These are phyloP conservation scores for Polypedilum pembai DNA, from an alignment of 1,140 invertebrate species.

Conservation along the genomic window DNA sequence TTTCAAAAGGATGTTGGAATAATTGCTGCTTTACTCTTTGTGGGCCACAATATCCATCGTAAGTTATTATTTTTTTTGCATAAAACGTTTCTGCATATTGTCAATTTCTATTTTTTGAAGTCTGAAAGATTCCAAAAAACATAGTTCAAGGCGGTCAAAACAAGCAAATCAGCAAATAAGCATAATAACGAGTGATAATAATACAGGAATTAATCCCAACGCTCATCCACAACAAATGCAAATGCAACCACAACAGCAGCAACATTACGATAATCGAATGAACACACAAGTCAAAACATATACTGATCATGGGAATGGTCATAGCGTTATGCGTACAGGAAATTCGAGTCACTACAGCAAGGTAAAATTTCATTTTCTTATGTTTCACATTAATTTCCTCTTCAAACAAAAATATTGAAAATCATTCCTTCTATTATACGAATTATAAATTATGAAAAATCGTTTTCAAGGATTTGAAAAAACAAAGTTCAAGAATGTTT, in stretches of 20 bases:
- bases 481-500: neutral
- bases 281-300: conserved; percentile 89
- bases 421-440: neutral
- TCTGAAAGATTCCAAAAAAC: conserved; percentile 45
- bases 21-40: conserved; percentile 95
- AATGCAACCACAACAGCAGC: conserved; percentile 44
- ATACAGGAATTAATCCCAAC: conserved; percentile 34
- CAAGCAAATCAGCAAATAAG: conserved; percentile 43
- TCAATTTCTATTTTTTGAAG: conserved; percentile 40
- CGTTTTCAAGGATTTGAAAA: neutral
- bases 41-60: conserved; percentile 95
- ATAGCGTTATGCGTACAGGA: conserved; percentile 52
- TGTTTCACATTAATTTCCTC: neutral
- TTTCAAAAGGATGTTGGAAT: conserved; percentile 84
- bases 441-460: neutral
- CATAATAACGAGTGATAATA: conserved; percentile 42
- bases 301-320: conserved; percentile 90
- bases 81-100: conserved; percentile 31
- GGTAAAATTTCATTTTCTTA: conserved; percentile 50
- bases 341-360: conserved; percentile 89
- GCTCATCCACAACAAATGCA: conserved; percentile 39
- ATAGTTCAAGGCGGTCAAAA: conserved; percentile 42
- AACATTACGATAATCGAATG: conserved; percentile 45
- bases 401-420: neutral
- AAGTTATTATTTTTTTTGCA: neutral